phyloP scores from a whole-genome alignment of 1,140 invertebrate species.

The Scylla paramamosain region DNA sequence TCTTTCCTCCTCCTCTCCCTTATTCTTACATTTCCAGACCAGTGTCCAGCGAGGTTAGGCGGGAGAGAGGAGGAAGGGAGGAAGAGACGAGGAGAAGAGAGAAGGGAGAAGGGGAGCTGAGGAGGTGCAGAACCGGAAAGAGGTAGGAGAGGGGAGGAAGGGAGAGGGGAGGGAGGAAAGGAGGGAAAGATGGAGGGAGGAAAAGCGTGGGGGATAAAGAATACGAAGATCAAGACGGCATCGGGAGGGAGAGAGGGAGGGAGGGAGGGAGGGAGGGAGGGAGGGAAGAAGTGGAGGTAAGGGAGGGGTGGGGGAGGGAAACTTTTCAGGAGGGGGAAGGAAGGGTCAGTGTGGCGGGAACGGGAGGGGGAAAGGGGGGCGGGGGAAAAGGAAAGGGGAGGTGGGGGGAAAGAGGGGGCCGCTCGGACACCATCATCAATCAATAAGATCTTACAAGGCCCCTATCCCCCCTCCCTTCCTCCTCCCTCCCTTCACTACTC shows the following conservation, averaged over 20 bases:
- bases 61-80: background rate
- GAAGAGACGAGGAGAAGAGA: background rate
- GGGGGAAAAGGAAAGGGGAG: background rate
- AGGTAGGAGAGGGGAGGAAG: background rate
- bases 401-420: background rate
- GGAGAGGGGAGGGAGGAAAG: background rate
- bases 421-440: conserved; percentile 73
- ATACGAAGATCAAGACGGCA: background rate
- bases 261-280: background rate
- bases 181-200: conserved; percentile 10
- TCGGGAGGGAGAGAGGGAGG: background rate
- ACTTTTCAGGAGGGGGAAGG: background rate
- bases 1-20: background rate
- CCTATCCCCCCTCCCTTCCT: background rate
- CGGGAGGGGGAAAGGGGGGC: background rate
- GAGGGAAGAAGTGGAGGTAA: background rate
- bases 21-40: background rate
- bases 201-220: conserved; percentile 26
- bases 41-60: background rate
- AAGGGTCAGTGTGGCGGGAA: background rate
- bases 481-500: background rate
- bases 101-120: background rate
- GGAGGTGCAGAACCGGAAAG: background rate
- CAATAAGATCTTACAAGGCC: conserved; percentile 72
- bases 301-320: background rate